Conservation (phyloP, 92 coral and sea anemone species). For the Isaurus tuberculatus region DNA sequence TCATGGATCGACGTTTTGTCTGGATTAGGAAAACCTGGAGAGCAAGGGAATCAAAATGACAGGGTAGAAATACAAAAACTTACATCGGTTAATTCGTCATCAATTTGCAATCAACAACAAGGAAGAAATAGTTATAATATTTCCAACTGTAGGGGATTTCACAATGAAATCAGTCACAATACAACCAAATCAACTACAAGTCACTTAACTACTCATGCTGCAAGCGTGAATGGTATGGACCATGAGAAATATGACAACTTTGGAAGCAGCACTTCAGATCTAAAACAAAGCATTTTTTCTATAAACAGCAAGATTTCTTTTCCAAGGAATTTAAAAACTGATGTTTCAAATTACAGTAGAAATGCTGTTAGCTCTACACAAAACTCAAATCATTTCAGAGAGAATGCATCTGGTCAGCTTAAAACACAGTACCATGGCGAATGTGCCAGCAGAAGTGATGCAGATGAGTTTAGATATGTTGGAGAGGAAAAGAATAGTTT, state of each 20-base stretch:
- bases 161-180: background rate
- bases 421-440: slow-evolving; percentile 8
- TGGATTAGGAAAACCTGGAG: slow-evolving; percentile 36
- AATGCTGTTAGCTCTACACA: background rate
- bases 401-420: background rate
- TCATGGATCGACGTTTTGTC: slow-evolving; percentile 83
- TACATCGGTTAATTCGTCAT: background rate
- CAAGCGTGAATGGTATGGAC: background rate
- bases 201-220: background rate
- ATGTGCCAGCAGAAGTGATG: slow-evolving; percentile 29
- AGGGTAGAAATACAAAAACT: background rate
- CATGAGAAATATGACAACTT: background rate
- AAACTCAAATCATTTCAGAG: background rate
- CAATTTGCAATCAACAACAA: background rate
- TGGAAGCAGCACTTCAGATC: background rate
- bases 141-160: background rate
- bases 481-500: background rate
- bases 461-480: slow-evolving; percentile 32
- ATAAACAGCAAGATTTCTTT: background rate
- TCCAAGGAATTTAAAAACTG: background rate
- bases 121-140: background rate
- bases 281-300: background rate
- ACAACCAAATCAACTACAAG: background rate
- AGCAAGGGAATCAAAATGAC: background rate
- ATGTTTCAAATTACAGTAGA: background rate